Evolutionary conservation across 2,113 vertebrate genomes (phyloP).

Genomic region (Xiphophorus maculatus): DNA sequence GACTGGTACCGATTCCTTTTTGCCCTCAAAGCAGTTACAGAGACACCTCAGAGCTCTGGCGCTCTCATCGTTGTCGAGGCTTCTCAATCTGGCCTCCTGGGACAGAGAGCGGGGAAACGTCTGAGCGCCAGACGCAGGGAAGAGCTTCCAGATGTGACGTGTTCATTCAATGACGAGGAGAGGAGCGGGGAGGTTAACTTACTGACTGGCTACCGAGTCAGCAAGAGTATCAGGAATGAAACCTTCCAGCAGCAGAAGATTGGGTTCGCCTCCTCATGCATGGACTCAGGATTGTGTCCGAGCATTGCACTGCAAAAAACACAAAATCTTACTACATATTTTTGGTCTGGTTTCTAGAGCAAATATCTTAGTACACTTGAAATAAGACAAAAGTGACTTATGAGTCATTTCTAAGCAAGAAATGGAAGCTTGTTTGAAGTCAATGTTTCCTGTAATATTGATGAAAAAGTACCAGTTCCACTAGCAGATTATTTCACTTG

Average conservation of each 20-base stretch:
- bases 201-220: constrained; percentile 58
- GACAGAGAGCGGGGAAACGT: constrained; percentile 66
- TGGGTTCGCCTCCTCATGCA: constrained; percentile 29
- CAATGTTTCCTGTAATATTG: too few species aligned
- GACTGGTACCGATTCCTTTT: constrained; percentile 40
- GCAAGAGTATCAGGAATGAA: constrained; percentile 66
- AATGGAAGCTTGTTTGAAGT: too few species aligned
- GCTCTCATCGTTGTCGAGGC: constrained; percentile 63
- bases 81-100: constrained; percentile 59
- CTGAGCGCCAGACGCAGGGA: constrained; percentile 59
- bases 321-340: too few species aligned
- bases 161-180: constrained; percentile 59
- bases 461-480: too few species aligned
- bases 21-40: constrained; percentile 42
- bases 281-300: too few species aligned
- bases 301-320: too few species aligned
- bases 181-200: constrained; percentile 24
- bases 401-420: too few species aligned
- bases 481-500: too few species aligned
- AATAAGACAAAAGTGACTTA: too few species aligned
- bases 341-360: too few species aligned
- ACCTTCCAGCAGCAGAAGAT: constrained; percentile 34
- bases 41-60: constrained; percentile 40
- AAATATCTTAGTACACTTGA: too few species aligned
- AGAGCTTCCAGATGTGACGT: constrained; percentile 79